Conservation (phyloP, 2,888 invertebrate species). For the Pycnomerus fuliginosus region DNA sequence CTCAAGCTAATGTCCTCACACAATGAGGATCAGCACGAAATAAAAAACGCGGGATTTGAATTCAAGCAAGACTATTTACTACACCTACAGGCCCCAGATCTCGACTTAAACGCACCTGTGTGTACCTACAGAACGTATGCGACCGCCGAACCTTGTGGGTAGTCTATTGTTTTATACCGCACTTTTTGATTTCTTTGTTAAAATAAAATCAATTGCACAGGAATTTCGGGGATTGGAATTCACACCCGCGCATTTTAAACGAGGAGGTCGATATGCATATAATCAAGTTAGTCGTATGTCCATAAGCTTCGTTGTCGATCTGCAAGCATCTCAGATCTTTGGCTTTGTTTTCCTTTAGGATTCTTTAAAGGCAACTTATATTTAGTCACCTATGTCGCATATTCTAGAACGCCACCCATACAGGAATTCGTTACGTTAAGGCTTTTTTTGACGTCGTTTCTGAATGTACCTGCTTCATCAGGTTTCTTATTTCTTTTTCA, state of each 20-base stretch:
- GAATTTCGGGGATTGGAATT: constrained; percentile 30
- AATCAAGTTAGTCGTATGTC: no score
- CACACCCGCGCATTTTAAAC: constrained; percentile 27
- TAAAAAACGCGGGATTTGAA: constrained; percentile 50
- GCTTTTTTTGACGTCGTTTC: no score
- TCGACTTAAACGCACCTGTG: constrained; percentile 44
- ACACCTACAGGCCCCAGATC: constrained; percentile 48
- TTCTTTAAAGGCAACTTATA: no score
- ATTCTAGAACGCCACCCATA: no score
- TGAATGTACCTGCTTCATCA: no score
- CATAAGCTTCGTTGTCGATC: no score
- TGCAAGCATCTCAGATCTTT: no score
- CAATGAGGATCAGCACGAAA: constrained; percentile 51
- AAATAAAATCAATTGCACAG: constrained; percentile 39
- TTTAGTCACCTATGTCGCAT: no score
- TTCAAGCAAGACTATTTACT: constrained; percentile 53
- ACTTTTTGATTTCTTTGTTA: constrained; percentile 33
- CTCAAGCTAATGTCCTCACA: constrained; percentile 53
- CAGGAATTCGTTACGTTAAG: no score
- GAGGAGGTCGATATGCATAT: no score
- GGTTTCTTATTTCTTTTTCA: no score
- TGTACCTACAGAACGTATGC: constrained; percentile 20
- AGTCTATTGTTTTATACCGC: constrained; percentile 44
- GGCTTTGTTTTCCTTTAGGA: no score
- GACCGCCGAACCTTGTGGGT: constrained; percentile 34